Evolutionary conservation across 2,888 invertebrate species (phyloP).

Genomic region (Altica lythri): DNA sequence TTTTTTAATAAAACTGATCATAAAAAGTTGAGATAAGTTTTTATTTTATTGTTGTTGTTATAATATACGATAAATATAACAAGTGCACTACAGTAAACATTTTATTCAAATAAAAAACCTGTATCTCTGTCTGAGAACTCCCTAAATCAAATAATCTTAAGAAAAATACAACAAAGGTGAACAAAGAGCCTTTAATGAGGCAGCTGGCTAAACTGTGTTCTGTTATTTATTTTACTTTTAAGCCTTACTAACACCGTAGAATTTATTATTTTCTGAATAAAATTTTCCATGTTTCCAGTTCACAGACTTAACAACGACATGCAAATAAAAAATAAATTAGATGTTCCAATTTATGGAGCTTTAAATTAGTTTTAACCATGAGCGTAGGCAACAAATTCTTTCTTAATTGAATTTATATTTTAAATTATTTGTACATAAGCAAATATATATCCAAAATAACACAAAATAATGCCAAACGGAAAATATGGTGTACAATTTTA

Average conservation of each 20-base stretch:
- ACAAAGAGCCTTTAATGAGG: constrained; percentile 13
- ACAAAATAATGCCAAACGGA: too few species aligned
- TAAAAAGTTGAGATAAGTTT: too few species aligned
- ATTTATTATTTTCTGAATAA: constrained; percentile 15
- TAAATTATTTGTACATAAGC: not conserved
- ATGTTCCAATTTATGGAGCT: constrained; percentile 43
- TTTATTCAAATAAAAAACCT: too few species aligned
- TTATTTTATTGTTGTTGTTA: too few species aligned
- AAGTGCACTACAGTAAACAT: too few species aligned
- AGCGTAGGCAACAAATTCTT: too few species aligned
- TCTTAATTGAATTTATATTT: not conserved
- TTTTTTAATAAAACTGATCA: too few species aligned
- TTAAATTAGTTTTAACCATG: constrained; percentile 41
- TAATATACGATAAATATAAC: too few species aligned
- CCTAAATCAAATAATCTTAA: constrained; percentile 7
- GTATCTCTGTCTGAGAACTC: not conserved
- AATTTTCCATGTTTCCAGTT: constrained; percentile 32
- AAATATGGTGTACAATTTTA: too few species aligned
- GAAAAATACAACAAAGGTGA: constrained; percentile 9
- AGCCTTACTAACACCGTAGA: constrained; percentile 7
- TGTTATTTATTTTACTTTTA: constrained; percentile 13
- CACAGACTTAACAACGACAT: constrained; percentile 34
- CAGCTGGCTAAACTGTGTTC: constrained; percentile 16
- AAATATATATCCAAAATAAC: too few species aligned
- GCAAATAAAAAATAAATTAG: constrained; percentile 48